These are phyloP conservation scores for Camponotus fellah DNA, from an alignment of 2,888 invertebrate genomes.

Conservation along the genomic window DNA sequence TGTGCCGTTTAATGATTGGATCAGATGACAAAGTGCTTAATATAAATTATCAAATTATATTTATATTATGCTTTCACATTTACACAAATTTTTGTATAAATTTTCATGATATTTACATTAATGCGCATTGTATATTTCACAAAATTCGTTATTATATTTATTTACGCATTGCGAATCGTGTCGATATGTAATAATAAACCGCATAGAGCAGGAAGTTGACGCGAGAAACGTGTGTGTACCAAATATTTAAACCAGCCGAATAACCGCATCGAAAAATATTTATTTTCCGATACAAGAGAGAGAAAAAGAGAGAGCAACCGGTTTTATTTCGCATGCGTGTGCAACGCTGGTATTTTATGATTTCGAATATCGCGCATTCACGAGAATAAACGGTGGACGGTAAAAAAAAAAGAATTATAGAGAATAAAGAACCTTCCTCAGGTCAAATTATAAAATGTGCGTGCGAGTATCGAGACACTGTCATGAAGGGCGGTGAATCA, in stretches of 20 bases:
- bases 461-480: not conserved
- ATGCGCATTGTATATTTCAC: not conserved
- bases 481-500: not conserved
- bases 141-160: slow-evolving; percentile 17
- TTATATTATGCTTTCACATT: not conserved
- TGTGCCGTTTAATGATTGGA: not conserved
- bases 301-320: not conserved
- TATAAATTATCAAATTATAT: slow-evolving; percentile 1
- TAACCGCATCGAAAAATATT: slow-evolving; percentile 37
- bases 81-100: not conserved
- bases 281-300: slow-evolving; percentile 35
- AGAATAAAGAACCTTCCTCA: not conserved
- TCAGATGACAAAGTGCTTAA: not conserved
- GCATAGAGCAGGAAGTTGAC: not conserved
- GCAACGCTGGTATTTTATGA: slow-evolving; percentile 34
- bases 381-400: slow-evolving; percentile 17
- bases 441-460: not conserved
- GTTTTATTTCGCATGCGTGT: slow-evolving; percentile 29
- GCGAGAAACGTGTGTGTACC: not conserved
- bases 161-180: not conserved
- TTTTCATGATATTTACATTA: not conserved
- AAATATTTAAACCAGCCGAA: slow-evolving; percentile 38
- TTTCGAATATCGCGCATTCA: slow-evolving; percentile 6
- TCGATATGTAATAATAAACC: not conserved
- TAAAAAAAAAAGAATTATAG: not conserved